Base-by-base conservation (phyloP, 2,113 vertebrate species). In the Notarius lentiginosus region DNA sequence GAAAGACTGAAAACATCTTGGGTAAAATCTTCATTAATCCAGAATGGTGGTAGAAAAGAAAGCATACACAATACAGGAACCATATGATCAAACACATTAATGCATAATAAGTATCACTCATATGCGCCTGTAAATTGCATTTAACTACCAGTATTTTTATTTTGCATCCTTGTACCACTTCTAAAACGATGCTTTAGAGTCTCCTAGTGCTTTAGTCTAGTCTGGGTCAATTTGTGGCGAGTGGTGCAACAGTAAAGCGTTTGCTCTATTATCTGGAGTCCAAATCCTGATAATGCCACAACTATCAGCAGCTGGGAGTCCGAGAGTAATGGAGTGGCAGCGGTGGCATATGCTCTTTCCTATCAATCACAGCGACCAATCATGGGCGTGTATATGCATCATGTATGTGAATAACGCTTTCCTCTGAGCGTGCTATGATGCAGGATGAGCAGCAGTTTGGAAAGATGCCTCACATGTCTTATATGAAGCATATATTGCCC, bases 1-100 rank as follows among this genome's bases (percentile, higher is more conserved):
- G 96, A 82, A 97, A 95, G 92, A 97, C 97, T 9, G 97, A 98
- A 86, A 90, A 90, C 73, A 90, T 90, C 53, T 80, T 87, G 81
- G 90, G 88, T 90, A 82, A 81, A 77, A 70, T 55, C 47, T 73
- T n/a, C 0, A 24, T n/a, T 82, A 10, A 47, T 73, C 51, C 47
- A 30, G 53, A 53, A 84, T 65, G 22, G 2, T 22, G 5, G 24
- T 87, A 58, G 49, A 41, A 11, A n/a, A 80, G 79, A n/a, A 75
- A 53, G n/a, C 51, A 27, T 41, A 63, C 79, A 81, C 61, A 70
- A 8, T 55, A 55, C 47, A 53, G 12, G 12, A 63, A 24, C 61
- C 9, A 51, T 30, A 66, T 68, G 18, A 68, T n/a, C 11, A 83
- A 18, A 53, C 51, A 55, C 49, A 83, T 41, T 18, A 14, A 14